phyloP scores from a whole-genome alignment of 2,888 invertebrate genomes.

The Nezara viridula region DNA sequence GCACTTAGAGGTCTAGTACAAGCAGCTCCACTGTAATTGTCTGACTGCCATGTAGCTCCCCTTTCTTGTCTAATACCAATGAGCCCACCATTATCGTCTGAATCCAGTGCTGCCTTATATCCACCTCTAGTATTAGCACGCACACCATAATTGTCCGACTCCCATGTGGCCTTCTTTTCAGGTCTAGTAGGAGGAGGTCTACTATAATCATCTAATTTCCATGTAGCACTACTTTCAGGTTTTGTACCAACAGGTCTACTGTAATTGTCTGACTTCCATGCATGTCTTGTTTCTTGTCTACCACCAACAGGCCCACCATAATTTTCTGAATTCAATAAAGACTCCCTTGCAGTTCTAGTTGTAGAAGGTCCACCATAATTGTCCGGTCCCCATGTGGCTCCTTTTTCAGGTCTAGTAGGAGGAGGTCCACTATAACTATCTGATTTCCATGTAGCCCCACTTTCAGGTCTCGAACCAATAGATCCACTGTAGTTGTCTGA shows the following conservation, averaged over 20 bases:
- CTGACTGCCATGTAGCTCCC: not conserved
- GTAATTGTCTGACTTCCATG: not conserved
- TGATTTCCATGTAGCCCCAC: not conserved
- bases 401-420: no score
- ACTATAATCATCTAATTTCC: not conserved
- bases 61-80: not conserved
- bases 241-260: not conserved
- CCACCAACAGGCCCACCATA: not conserved
- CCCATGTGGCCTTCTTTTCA: not conserved
- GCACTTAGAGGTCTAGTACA: not conserved
- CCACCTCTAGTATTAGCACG: not conserved
- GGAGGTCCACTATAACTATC: no score
- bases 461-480: not conserved
- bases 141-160: not conserved
- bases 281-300: not conserved
- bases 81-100: not conserved
- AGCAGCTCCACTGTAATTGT: not conserved
- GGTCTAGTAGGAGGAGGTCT: not conserved
- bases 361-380: no score
- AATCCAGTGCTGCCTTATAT: not conserved
- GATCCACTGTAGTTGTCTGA: no score
- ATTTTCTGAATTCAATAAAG: no score
- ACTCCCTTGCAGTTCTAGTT: no score
- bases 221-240: not conserved
- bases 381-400: no score